A percentile compares a stretch with the other conserved stretches of the same genome.
phyloP scores from a whole-genome alignment of 1,140 invertebrate genomes.

The Hypothenemus hampei region DNA sequence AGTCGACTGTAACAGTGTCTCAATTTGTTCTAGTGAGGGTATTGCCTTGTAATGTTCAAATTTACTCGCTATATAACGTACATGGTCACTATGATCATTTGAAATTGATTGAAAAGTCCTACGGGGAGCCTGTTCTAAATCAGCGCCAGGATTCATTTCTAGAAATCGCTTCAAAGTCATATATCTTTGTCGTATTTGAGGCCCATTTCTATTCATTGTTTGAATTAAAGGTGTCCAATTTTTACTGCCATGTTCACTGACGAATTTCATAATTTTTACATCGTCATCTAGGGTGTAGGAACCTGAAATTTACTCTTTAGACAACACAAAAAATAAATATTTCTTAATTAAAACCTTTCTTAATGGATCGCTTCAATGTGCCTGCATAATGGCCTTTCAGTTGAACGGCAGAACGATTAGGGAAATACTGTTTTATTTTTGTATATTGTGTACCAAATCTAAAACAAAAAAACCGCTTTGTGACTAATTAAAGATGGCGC shows the following conservation, averaged over 20 bases:
- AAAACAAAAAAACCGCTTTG: background rate
- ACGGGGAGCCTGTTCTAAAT: slow-evolving; percentile 40
- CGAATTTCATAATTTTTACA: slow-evolving; percentile 46
- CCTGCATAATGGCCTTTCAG: slow-evolving; percentile 51
- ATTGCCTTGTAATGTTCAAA: slow-evolving; percentile 21
- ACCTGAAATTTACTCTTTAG: background rate
- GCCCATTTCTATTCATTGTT: slow-evolving; percentile 32
- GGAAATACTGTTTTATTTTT: slow-evolving; percentile 49
- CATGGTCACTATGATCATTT: slow-evolving; percentile 20
- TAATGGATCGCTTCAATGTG: slow-evolving; percentile 40
- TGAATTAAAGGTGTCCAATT: slow-evolving; percentile 32
- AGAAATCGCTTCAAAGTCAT: slow-evolving; percentile 43
- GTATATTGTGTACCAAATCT: slow-evolving; percentile 56
- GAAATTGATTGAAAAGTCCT: slow-evolving; percentile 9
- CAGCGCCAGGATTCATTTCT: slow-evolving; percentile 39
- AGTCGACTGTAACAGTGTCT: slow-evolving; percentile 11
- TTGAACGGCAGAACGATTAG: slow-evolving; percentile 51
- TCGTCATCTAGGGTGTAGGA: slow-evolving; percentile 48
- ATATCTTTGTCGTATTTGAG: slow-evolving; percentile 39
- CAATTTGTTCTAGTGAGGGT: slow-evolving; percentile 29
- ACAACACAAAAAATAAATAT: background rate
- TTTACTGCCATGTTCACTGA: slow-evolving; percentile 41
- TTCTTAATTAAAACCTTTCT: slow-evolving; percentile 24
- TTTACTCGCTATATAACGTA: slow-evolving; percentile 23
- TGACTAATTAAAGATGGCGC: background rate